A percentile compares a stretch with the other conserved stretches of the same genome.
Conservation (phyloP, 2,888 invertebrate genomes). For the Furcula furcula region DNA sequence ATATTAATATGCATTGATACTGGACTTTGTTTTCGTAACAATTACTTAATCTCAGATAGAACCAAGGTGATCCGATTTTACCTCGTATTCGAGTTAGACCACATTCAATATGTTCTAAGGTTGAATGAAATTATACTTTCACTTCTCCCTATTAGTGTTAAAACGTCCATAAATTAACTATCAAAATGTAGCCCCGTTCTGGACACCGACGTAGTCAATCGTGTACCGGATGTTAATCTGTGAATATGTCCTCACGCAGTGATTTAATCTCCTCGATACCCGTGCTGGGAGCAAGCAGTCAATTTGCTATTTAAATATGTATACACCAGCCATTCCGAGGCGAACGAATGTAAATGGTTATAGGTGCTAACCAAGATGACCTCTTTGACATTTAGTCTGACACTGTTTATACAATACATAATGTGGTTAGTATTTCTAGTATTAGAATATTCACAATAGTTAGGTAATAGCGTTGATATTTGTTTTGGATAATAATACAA, state of each 20-base stretch:
- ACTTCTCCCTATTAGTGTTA: not conserved
- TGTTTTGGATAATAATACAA: not conserved
- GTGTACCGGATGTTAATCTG: slow-evolving; percentile 47
- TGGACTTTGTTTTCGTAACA: not conserved
- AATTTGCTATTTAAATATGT: slow-evolving; percentile 29
- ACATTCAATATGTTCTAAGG: slow-evolving; percentile 3
- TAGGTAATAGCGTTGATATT: not conserved
- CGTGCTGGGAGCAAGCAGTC: slow-evolving; percentile 21
- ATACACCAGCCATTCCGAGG: slow-evolving; percentile 9
- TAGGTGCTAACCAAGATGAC: slow-evolving; percentile 20
- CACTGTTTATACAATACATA: slow-evolving; percentile 10
- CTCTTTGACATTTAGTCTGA: slow-evolving; percentile 23
- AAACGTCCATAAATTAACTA: not conserved
- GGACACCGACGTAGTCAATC: slow-evolving; percentile 29
- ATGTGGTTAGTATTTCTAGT: slow-evolving; percentile 12
- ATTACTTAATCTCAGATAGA: not conserved
- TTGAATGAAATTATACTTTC: not conserved
- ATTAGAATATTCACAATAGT: not conserved
- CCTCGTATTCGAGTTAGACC: not conserved
- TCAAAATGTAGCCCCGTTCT: slow-evolving; percentile 1
- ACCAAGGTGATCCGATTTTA: slow-evolving; percentile 1
- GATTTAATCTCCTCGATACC: slow-evolving; percentile 37
- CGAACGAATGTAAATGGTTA: slow-evolving; percentile 7
- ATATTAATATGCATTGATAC: too few relatives aligned
- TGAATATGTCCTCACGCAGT: slow-evolving; percentile 36